Evolutionary conservation across 2,797 vertebrate genomes (phyloP).

Genomic region (Liasis olivaceus): DNA sequence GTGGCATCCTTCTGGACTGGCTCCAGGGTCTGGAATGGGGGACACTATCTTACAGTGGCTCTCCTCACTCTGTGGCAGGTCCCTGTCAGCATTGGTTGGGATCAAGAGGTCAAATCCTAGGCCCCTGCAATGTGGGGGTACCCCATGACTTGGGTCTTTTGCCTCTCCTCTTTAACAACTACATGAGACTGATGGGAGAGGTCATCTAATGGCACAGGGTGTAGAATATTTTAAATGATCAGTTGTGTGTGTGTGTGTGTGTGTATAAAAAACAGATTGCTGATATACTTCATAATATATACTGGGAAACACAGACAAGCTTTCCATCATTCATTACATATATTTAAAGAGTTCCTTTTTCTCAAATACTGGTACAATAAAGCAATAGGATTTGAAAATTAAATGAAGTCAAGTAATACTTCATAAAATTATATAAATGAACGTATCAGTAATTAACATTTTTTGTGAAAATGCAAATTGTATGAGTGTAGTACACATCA

Average conservation of each 20-base stretch:
- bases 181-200: too few species aligned
- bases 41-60: too few species aligned
- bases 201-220: not conserved
- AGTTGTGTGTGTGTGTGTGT: not conserved
- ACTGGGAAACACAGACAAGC: conserved; percentile 30
- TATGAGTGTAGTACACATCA: not conserved
- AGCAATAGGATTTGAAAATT: conserved; percentile 49
- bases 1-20: too few species aligned
- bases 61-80: too few species aligned
- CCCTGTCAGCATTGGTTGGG: too few species aligned
- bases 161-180: too few species aligned
- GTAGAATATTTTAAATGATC: not conserved
- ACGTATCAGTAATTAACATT: not conserved
- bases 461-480: not conserved
- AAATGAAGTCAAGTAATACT: conserved; percentile 41
- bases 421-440: conserved; percentile 23
- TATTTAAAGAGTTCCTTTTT: conserved; percentile 47
- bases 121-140: too few species aligned
- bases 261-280: not conserved
- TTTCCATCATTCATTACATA: conserved; percentile 23
- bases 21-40: too few species aligned
- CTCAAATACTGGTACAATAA: conserved; percentile 52
- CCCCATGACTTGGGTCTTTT: too few species aligned
- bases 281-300: not conserved
- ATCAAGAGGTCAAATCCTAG: too few species aligned